phyloP scores from a whole-genome alignment of 1,140 invertebrate species.

The Leptinotarsa undecemlineata region DNA sequence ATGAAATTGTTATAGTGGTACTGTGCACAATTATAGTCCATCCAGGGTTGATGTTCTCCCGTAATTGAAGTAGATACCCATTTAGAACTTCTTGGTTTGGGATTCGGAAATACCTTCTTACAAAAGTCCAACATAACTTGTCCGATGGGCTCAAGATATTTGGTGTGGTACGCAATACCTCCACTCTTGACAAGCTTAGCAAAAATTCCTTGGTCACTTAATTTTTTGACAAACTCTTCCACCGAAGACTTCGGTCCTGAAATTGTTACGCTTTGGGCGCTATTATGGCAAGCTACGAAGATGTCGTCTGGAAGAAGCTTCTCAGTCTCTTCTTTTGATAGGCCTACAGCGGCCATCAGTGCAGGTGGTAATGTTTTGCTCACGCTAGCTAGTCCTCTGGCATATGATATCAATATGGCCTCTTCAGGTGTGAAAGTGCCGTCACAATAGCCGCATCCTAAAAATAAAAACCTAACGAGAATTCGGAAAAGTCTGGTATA shows the following conservation, averaged over 20 bases:
- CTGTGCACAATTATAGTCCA: slow-evolving; percentile 76
- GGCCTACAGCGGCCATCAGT: slow-evolving; percentile 80
- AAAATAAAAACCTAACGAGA: neutral
- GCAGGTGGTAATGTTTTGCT: slow-evolving; percentile 76
- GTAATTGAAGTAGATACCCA: slow-evolving; percentile 86
- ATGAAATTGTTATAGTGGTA: slow-evolving; percentile 92
- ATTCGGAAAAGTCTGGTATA: too few species aligned
- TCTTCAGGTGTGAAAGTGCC: slow-evolving; percentile 80
- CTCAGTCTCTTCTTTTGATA: slow-evolving; percentile 55
- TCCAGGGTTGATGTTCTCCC: slow-evolving; percentile 68
- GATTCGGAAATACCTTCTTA: slow-evolving; percentile 68
- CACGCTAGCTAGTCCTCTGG: slow-evolving; percentile 77
- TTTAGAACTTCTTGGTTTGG: slow-evolving; percentile 70
- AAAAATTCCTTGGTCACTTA: slow-evolving; percentile 75
- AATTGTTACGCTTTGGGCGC: slow-evolving; percentile 79
- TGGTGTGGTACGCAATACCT: slow-evolving; percentile 82
- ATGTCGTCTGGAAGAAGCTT: slow-evolving; percentile 66
- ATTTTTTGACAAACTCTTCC: slow-evolving; percentile 65
- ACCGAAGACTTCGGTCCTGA: slow-evolving; percentile 79
- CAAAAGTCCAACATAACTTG: slow-evolving; percentile 72
- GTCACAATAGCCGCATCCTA: slow-evolving; percentile 87
- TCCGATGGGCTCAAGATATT: slow-evolving; percentile 74
- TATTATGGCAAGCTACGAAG: slow-evolving; percentile 84
- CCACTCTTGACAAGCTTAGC: slow-evolving; percentile 77
- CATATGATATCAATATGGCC: slow-evolving; percentile 80